Conservation (phyloP, 2,113 vertebrate genomes). For the Ammodytes marinus region DNA sequence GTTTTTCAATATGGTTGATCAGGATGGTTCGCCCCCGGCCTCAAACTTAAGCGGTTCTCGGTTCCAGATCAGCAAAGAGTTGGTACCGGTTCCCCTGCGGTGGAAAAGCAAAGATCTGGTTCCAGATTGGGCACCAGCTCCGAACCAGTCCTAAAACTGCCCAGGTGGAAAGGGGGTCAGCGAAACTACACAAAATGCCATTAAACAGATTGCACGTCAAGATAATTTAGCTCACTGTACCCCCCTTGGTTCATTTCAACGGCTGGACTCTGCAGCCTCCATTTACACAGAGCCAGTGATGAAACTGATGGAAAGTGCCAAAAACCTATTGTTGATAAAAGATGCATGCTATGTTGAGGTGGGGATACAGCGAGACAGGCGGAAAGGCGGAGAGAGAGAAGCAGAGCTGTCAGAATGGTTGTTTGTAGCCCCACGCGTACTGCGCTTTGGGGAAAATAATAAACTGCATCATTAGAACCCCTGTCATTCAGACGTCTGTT, state of each 20-base stretch:
- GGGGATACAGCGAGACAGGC: slow-evolving; percentile 73
- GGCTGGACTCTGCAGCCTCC: slow-evolving; percentile 52
- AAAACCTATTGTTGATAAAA: slow-evolving; percentile 77
- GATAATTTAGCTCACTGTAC: not conserved
- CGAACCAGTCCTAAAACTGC: too few species aligned
- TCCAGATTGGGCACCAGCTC: too few species aligned
- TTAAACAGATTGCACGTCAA: slow-evolving; percentile 32
- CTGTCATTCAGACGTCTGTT: slow-evolving; percentile 80
- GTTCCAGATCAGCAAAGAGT: too few species aligned
- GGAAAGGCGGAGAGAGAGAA: slow-evolving; percentile 78
- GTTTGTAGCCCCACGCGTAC: slow-evolving; percentile 79
- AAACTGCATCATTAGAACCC: slow-evolving; percentile 84
- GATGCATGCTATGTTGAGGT: slow-evolving; percentile 72
- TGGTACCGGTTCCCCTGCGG: too few species aligned
- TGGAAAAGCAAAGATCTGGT: too few species aligned
- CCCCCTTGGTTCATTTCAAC: slow-evolving; percentile 44
- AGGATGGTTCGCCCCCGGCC: too few species aligned
- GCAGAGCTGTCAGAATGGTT: slow-evolving; percentile 81
- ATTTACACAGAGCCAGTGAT: slow-evolving; percentile 60
- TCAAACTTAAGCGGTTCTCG: too few species aligned
- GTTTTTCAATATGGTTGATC: too few species aligned
- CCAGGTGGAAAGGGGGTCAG: not conserved
- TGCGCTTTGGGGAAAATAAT: slow-evolving; percentile 80
- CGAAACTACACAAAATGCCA: slow-evolving; percentile 8
- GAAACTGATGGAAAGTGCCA: slow-evolving; percentile 78